Percentiles rank a stretch among this genome's conserved stretches.
Conservation (phyloP, 2,113 vertebrate species). For the Carlito syrichta region DNA sequence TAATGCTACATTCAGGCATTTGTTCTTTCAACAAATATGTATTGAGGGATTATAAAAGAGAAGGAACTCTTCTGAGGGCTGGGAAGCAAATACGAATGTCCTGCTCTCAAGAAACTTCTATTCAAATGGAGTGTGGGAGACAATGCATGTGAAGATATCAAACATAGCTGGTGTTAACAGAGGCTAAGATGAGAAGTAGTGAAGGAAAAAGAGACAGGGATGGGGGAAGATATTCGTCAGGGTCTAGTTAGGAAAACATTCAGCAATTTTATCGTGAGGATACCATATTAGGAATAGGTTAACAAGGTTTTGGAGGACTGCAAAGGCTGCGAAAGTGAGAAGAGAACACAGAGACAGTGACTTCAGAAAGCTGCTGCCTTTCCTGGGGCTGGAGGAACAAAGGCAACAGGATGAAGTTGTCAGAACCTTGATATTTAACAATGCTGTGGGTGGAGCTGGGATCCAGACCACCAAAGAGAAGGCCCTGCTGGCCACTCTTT, state of each 20-base stretch:
- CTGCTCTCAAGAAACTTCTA: not conserved
- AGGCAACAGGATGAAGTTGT: not conserved
- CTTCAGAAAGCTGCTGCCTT: not conserved
- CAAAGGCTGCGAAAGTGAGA: not conserved
- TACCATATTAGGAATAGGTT: not conserved
- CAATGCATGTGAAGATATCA: not conserved
- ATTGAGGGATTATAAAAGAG: not conserved
- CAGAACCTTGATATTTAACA: not conserved
- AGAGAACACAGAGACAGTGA: not conserved
- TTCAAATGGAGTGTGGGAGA: not conserved
- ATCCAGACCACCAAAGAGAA: not conserved
- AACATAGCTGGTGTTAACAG: not conserved
- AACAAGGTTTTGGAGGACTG: not conserved
- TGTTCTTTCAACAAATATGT: not conserved
- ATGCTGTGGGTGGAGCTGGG: rapidly evolving
- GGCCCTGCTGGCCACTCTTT: too few species aligned
- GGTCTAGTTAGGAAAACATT: not conserved
- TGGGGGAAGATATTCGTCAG: not conserved
- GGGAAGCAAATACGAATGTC: not conserved
- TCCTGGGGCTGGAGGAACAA: too few species aligned
- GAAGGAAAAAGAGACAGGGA: not conserved
- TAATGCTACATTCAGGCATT: not conserved
- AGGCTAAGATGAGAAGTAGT: not conserved
- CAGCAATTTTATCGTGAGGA: not conserved
- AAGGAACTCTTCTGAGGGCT: not conserved